These are phyloP conservation scores for Cololabis saira DNA, from an alignment of 2,113 vertebrate genomes.

Conservation along the genomic window DNA sequence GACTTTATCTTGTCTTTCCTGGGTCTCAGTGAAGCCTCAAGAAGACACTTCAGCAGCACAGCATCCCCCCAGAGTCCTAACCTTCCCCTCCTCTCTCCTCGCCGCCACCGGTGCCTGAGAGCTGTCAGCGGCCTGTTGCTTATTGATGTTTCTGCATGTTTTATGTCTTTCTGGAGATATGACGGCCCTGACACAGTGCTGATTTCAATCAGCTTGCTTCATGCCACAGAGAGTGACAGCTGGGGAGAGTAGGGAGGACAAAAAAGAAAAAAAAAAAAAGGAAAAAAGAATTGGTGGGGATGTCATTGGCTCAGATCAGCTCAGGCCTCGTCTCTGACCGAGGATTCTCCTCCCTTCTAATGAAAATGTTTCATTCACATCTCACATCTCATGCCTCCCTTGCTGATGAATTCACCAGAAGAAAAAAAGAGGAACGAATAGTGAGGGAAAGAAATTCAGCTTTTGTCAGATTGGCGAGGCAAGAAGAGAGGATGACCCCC, in stretches of 20 bases:
- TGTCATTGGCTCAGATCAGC: slow-evolving; percentile 80
- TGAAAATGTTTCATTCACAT: slow-evolving; percentile 94
- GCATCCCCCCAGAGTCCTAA: slow-evolving; percentile 94
- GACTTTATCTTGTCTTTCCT: slow-evolving; percentile 97
- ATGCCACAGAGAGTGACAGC: slow-evolving; percentile 80
- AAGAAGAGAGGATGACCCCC: slow-evolving; percentile 91
- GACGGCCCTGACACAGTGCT: slow-evolving; percentile 94
- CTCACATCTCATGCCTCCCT: slow-evolving; percentile 84
- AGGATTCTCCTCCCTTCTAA: slow-evolving; percentile 86
- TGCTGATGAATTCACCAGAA: slow-evolving; percentile 87
- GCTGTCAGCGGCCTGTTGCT: slow-evolving; percentile 99
- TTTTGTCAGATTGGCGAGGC: slow-evolving; percentile 91
- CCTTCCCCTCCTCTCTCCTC: slow-evolving; percentile 93
- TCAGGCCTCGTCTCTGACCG: slow-evolving; percentile 78
- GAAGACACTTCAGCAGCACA: slow-evolving; percentile 93
- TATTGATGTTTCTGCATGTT: slow-evolving; percentile 99
- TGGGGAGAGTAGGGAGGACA: slow-evolving; percentile 69
- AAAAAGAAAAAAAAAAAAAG: slow-evolving; percentile 50
- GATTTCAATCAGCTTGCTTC: slow-evolving; percentile 97
- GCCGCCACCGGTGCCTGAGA: slow-evolving; percentile 89
- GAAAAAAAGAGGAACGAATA: slow-evolving; percentile 79
- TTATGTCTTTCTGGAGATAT: slow-evolving; percentile 97
- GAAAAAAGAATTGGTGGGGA: slow-evolving; percentile 57
- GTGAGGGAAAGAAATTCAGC: slow-evolving; percentile 78
- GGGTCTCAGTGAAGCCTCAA: slow-evolving; percentile 91